These are phyloP conservation scores for Sinonovacula constricta DNA, from an alignment of 1,140 invertebrate genomes.

Conservation along the genomic window DNA sequence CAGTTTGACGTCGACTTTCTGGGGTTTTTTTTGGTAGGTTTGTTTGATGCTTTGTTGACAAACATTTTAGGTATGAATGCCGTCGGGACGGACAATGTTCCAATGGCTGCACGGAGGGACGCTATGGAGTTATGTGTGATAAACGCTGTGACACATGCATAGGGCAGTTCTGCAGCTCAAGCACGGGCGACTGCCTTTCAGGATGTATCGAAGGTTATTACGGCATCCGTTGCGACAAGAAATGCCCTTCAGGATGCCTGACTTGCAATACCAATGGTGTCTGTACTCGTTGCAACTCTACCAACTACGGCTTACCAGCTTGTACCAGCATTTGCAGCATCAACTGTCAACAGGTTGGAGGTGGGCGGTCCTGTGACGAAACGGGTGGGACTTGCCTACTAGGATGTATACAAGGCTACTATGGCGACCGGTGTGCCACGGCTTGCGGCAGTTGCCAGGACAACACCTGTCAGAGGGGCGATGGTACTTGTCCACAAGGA, in stretches of 20 bases:
- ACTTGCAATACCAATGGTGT: background rate
- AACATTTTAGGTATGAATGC: slow-evolving; percentile 11
- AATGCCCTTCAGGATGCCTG: background rate
- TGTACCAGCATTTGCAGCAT: slow-evolving; percentile 13
- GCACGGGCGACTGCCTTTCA: slow-evolving; percentile 2
- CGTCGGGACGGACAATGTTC: slow-evolving; percentile 17
- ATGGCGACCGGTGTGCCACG: background rate
- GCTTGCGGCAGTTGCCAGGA: slow-evolving; percentile 17
- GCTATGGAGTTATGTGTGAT: slow-evolving; percentile 17
- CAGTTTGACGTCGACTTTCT: too few species aligned
- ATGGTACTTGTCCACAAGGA: slow-evolving; percentile 23
- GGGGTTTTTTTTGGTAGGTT: too few species aligned
- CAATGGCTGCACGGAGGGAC: slow-evolving; percentile 15
- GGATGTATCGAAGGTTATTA: slow-evolving; percentile 1
- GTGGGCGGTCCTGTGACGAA: slow-evolving; percentile 5
- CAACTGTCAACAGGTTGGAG: background rate
- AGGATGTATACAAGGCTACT: slow-evolving; percentile 16
- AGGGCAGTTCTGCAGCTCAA: background rate
- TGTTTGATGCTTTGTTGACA: background rate
- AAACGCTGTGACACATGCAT: slow-evolving; percentile 13
- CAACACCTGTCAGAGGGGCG: background rate
- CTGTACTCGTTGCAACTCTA: slow-evolving; percentile 3
- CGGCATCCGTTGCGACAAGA: background rate
- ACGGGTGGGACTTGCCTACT: background rate
- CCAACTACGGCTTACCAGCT: slow-evolving; percentile 3